These are phyloP conservation scores for Rhinophrynus dorsalis DNA, from an alignment of 2,797 vertebrate genomes.

Conservation along the genomic window DNA sequence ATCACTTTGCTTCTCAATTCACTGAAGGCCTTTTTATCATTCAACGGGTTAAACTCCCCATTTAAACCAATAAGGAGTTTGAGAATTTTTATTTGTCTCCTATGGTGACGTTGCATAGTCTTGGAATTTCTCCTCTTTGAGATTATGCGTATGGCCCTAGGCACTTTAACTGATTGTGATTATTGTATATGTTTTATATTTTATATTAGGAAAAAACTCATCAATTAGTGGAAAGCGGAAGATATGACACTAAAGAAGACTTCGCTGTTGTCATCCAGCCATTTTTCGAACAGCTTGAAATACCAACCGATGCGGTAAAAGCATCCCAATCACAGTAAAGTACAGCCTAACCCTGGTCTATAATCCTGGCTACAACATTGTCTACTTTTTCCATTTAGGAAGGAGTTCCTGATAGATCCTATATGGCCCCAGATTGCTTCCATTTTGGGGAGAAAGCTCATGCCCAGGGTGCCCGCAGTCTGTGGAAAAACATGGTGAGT, in stretches of 20 bases:
- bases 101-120: too few relatives aligned
- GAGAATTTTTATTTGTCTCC: too few relatives aligned
- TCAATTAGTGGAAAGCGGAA: constrained; percentile 61
- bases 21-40: too few relatives aligned
- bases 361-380: not conserved
- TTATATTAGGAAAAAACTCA: constrained; percentile 58
- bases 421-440: constrained; percentile 76
- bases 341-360: too few relatives aligned
- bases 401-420: constrained; percentile 64
- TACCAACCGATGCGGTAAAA: constrained; percentile 68
- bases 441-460: constrained; percentile 69
- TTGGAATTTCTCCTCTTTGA: too few relatives aligned
- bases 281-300: constrained; percentile 51
- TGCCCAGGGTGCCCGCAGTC: constrained; percentile 55
- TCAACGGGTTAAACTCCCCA: too few relatives aligned
- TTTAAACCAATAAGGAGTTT: too few relatives aligned
- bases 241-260: constrained; percentile 66
- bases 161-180: too few relatives aligned
- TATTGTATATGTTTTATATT: not conserved
- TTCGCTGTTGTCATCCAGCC: constrained; percentile 76
- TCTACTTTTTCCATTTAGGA: constrained; percentile 54
- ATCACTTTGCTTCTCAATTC: too few relatives aligned
- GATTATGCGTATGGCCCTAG: too few relatives aligned
- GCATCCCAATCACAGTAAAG: too few relatives aligned
- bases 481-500: constrained; percentile 77